Evolutionary conservation across 2,797 vertebrate species (phyloP), one percentile per base, ranked within the genome.

Genomic region (Loris lydekkerianus): DNA sequence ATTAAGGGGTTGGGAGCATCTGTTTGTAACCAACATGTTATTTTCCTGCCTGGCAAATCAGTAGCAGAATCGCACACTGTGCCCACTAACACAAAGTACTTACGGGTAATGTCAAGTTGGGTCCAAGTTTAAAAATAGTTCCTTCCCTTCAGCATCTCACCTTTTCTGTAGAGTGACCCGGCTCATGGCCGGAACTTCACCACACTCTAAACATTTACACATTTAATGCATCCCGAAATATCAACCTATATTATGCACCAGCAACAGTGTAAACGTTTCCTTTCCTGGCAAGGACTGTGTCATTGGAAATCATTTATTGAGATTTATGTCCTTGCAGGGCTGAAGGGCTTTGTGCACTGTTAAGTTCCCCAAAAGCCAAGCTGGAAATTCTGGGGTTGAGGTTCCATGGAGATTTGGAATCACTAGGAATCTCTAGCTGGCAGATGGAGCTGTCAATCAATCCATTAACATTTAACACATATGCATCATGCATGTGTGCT

Each of bases 261-360:
- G 73, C 63, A 91, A 56, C 37, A 84, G 77, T 83, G 78, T 94
- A 92, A 83, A 91, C 77, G 58, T 89, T 97, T 96, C 88, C 93
- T 96, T 96, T 96, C 84, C 93, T 97, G 97, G 96, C 93, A 94
- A 94, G 82, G 67, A 53, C 43, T 73, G 70, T 96, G 78, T 72
- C 95, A 96, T 96, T 94, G 96, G 95, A 97, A 97, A 96, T 93
- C 90, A 84, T 95, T 97, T 94, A 92, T 90, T 75, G 94, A 94
- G 95, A 97, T 97, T 97, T 97, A 92, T 96, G 83, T 96, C 89
- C 61, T 96, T 90, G 86, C 75, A 93, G 76, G 43, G 25, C 65
- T 43, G n/a, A 77, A 49, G 53, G 69, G 65, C 21, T 96, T 46
- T 87, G 96, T 95, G 84, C 14, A 34, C 87, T 63, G 61, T 93